Percentiles rank a stretch among this genome's conserved stretches.
Conservation (phyloP, 2,888 invertebrate genomes). For the Mesodorylaimus sp. region DNA sequence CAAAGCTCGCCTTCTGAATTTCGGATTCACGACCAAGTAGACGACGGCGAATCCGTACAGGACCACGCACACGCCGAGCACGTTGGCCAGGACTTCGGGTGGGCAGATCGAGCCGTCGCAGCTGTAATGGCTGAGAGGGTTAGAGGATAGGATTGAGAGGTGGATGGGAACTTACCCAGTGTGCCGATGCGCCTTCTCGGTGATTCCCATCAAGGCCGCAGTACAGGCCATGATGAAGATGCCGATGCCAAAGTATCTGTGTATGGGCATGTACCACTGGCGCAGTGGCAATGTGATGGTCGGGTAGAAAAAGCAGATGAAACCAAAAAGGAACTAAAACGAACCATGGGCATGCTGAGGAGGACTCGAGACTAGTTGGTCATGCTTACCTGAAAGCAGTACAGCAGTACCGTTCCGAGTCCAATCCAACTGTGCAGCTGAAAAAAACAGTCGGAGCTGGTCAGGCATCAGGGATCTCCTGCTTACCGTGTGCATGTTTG, state of each 20-base stretch:
- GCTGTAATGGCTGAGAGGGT: background rate
- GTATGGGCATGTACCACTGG: conserved; percentile 50
- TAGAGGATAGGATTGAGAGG: background rate
- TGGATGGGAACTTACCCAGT: conserved; percentile 17
- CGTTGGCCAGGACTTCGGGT: conserved; percentile 29
- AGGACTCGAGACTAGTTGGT: background rate
- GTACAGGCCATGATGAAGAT: conserved; percentile 51
- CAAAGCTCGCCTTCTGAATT: conserved; percentile 49
- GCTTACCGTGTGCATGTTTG: background rate
- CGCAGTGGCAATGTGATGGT: conserved; percentile 45
- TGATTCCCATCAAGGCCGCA: conserved; percentile 52
- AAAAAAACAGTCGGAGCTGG: too few relatives aligned
- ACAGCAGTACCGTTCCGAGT: conserved; percentile 49
- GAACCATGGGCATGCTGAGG: background rate
- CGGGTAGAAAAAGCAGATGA: conserved; percentile 53
- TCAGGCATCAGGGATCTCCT: too few relatives aligned
- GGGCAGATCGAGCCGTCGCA: conserved; percentile 20
- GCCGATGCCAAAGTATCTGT: conserved; percentile 54
- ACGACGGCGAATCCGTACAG: conserved; percentile 49
- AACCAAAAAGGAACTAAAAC: conserved; percentile 51
- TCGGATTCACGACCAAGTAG: conserved; percentile 49
- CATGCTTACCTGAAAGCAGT: conserved; percentile 46
- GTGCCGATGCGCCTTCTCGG: conserved; percentile 51
- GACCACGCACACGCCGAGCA: conserved; percentile 45
- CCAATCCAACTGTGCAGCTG: conserved; percentile 70